Base-by-base conservation (phyloP, 2,113 vertebrate species). In the Bombycilla garrulus region DNA sequence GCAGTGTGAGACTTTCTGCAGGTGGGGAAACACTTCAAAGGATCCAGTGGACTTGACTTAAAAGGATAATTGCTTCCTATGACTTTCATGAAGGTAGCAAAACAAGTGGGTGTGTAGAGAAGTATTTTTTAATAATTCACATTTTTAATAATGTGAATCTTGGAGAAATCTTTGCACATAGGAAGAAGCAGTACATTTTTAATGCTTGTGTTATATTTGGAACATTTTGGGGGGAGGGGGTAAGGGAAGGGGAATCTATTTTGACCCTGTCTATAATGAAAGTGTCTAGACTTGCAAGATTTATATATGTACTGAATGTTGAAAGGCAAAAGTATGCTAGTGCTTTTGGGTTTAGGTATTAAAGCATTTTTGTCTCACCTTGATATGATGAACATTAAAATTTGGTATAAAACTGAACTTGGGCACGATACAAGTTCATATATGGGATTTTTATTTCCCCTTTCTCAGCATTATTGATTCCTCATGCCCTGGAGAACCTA, bases 391-490 rank as follows among this genome's bases (percentile, higher is more conserved):
- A 91, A 64, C 12, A 4, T 57, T 92, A 73, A 90, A 76, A 66
- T 11, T 78, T 74, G 67, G 61, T 89, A 48, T 60, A 62, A 78
- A 77, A n/a, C 35, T 74, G 65, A 85, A 42, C 26, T 89, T 97
- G 95, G 94, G 93, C 45, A 61, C 36, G 53, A 47, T 96, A 58
- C 96, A 96, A 50, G 23, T 23, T 87, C 74, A 70, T 94, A 92
- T 94, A 65, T 86, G 96, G 89, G 95, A 61, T 96, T 97, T 96
- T 93, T 97, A 91, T 95, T 93, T 96, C 70, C 40, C 28, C 26
- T 88, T 61, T 67, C 23, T 25, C 66, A 85, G 36, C 26, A 6
- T 79, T 80, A 56, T 33, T 96, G 88, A 94, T 77, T 93, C 82
- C 91, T 66, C 54, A 19, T 80, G 26, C 48, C 15, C 64, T 65